Evolutionary conservation across 2,888 invertebrate genomes (phyloP), one percentile per base, ranked within the genome.

Genomic region (Gnatocerus cornutus): DNA sequence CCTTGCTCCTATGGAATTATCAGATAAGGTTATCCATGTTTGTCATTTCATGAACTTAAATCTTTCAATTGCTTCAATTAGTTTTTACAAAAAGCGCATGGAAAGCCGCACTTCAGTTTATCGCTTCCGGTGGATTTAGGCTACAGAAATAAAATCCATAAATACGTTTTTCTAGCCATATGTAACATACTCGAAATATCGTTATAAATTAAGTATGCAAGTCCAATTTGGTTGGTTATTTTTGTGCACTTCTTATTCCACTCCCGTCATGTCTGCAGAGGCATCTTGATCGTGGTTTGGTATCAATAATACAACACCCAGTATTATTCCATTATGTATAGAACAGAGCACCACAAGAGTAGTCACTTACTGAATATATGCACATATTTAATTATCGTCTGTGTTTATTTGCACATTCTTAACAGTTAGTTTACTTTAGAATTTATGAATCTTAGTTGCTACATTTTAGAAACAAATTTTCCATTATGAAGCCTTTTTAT

Each of bases 281-380:
- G 33, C 33, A 33, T 33, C 21, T 33, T 33, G 9, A 33, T 33
- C n/a, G 33, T n/a, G 33, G 33, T 33, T 33, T 1, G 33, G 1
- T 1, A 7, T 33, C n/a, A 9, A n/a, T 33, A 33, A 33, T 33
- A 33, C 33, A 33, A 33, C 6, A 33, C n/a, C 33, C 2, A 33
- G 33, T 33, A n/a, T 33, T 33, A 1, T 33, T 33, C 33, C 33
- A 29, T 29, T 29, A 29, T 29, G 29, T 29, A 29, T 7, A 29
- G 5, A 29, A 29, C 29, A 29, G 29, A 29, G 5, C 4, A 33
- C 33, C 33, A 33, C 33, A 33, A 33, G 33, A 33, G 33, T 33
- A 33, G 33, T n/a, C 33, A 33, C 33, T 33, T 33, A 33, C 33
- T n/a, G n/a, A 41, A 41, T 41, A n/a, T n/a, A 41, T 41, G 41